Evolutionary conservation across 2,113 vertebrate genomes (phyloP).

Genomic region (Rattus rattus): DNA sequence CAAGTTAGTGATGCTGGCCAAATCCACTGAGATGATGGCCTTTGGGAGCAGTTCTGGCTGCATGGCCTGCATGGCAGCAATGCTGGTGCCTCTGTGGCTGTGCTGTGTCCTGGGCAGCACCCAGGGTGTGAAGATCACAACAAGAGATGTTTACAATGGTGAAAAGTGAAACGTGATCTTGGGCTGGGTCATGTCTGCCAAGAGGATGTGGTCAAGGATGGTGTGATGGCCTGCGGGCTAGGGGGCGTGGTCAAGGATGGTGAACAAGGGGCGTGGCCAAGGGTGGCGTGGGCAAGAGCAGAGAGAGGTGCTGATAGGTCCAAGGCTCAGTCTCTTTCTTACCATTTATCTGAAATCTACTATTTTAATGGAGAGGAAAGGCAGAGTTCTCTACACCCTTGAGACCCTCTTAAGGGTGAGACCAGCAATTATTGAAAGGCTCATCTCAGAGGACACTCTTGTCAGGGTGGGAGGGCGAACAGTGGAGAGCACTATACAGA

Average conservation of each 20-base stretch:
- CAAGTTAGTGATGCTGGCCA: neutral
- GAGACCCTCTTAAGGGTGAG: neutral
- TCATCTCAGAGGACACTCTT: no score
- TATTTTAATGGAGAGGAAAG: neutral
- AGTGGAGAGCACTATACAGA: neutral
- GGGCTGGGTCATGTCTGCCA: no score
- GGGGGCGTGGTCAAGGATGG: neutral
- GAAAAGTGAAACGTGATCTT: neutral
- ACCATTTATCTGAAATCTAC: neutral
- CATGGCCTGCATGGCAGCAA: neutral
- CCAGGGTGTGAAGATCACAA: neutral
- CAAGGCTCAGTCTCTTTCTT: neutral
- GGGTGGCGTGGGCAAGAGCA: no score
- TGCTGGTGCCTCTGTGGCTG: neutral
- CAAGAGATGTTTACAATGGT: neutral
- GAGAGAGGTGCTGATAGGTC: neutral
- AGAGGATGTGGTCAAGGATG: neutral
- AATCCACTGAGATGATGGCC: neutral
- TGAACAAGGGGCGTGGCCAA: neutral
- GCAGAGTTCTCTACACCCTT: no score
- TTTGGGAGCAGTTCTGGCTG: neutral
- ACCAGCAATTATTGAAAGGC: neutral
- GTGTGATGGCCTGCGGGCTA: no score
- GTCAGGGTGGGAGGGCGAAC: neutral
- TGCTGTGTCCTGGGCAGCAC: no score